Evolutionary conservation across 2,797 vertebrate species (phyloP).

Genomic region (Halcyon chelicuti): DNA sequence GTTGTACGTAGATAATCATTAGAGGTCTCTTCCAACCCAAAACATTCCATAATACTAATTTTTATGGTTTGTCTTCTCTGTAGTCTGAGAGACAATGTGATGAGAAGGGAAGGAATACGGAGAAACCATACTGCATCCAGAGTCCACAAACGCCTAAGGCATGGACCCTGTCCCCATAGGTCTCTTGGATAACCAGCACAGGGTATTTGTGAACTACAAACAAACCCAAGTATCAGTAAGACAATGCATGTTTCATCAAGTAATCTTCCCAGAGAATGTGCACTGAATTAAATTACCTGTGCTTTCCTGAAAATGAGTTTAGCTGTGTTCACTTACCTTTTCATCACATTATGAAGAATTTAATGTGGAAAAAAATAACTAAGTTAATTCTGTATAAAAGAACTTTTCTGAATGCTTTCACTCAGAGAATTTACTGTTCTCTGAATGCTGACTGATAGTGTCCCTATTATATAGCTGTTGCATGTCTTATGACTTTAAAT

Average conservation of each 20-base stretch:
- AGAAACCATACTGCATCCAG: background rate
- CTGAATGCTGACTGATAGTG: background rate
- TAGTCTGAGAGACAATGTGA: background rate
- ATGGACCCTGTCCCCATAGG: fast-evolving
- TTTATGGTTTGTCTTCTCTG: background rate
- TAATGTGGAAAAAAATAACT: background rate
- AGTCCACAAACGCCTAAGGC: background rate
- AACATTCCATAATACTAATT: background rate
- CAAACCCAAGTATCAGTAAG: background rate
- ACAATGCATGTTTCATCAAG: background rate
- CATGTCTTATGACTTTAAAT: background rate
- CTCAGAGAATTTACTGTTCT: background rate
- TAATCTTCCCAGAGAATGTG: background rate
- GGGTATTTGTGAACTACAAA: background rate
- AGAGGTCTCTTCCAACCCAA: background rate
- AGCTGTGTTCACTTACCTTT: background rate
- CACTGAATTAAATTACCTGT: background rate
- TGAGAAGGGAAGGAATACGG: background rate
- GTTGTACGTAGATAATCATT: background rate
- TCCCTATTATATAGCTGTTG: background rate
- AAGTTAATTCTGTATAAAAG: background rate
- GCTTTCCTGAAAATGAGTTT: background rate
- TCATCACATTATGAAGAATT: background rate
- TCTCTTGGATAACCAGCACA: background rate
- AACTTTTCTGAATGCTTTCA: background rate